These are phyloP conservation scores for Smittia sp. DNA, from an alignment of 2,888 invertebrate species.

Conservation along the genomic window DNA sequence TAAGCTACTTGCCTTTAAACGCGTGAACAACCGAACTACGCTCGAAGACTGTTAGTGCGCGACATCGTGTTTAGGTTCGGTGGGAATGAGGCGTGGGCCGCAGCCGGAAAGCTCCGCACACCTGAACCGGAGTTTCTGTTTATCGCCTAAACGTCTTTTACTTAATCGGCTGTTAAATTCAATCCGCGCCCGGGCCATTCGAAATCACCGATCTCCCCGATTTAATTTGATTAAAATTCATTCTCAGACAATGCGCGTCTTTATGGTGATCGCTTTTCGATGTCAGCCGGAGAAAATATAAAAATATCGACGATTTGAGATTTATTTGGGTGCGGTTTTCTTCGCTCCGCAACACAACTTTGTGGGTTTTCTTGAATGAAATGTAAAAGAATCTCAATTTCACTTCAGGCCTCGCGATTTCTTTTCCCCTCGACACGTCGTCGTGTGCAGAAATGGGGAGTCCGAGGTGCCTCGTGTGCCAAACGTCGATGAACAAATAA, in stretches of 20 bases:
- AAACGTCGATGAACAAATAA: background rate
- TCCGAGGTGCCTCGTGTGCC: background rate
- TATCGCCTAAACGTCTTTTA: background rate
- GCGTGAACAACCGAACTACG: background rate
- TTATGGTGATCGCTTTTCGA: conserved; percentile 12
- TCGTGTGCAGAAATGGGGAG: background rate
- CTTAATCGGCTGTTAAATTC: background rate
- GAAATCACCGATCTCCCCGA: background rate
- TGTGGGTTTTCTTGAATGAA: conserved; percentile 22
- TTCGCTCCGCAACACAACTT: background rate
- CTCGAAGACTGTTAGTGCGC: background rate
- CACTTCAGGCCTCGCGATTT: background rate
- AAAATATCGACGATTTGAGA: conserved; percentile 14
- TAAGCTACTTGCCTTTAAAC: conserved; percentile 13
- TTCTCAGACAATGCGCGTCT: conserved; percentile 7
- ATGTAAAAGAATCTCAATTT: conserved; percentile 20
- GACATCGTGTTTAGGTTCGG: background rate
- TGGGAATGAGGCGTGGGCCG: background rate
- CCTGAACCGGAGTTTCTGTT: background rate
- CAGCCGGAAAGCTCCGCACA: background rate
- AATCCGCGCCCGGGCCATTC: background rate
- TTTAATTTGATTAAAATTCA: conserved; percentile 4
- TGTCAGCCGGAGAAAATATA: background rate
- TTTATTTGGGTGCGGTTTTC: conserved; percentile 15
- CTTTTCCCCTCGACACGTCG: background rate